Evolutionary conservation across 2,888 invertebrate species (phyloP).

Genomic region (Diadegma fenestrale): DNA sequence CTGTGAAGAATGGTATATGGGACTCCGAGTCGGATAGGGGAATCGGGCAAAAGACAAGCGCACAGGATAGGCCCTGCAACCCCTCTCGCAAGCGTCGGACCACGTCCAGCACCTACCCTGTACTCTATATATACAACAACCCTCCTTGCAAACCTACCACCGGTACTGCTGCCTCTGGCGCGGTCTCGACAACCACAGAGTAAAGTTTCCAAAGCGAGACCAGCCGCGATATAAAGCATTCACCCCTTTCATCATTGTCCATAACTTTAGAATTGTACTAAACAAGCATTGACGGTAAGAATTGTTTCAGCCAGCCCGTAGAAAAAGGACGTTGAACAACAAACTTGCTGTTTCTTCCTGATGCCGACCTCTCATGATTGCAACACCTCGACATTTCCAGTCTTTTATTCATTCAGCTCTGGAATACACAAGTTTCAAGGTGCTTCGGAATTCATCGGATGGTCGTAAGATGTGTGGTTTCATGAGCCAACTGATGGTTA

Average conservation of each 20-base stretch:
- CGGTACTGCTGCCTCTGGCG: constrained; percentile 63
- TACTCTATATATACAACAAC: constrained; percentile 48
- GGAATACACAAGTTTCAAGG: neutral
- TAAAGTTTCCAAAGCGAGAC: constrained; percentile 83
- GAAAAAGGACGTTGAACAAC: neutral
- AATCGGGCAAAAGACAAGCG: constrained; percentile 41
- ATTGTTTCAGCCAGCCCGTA: constrained; percentile 4
- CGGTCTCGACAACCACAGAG: constrained; percentile 77
- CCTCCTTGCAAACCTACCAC: constrained; percentile 60
- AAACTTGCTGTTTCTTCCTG: neutral
- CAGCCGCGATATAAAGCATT: constrained; percentile 82
- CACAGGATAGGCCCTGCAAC: constrained; percentile 44
- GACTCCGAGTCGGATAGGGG: constrained; percentile 74
- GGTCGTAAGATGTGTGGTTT: constrained; percentile 20
- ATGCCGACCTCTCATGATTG: neutral
- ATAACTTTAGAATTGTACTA: constrained; percentile 34
- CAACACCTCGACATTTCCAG: neutral
- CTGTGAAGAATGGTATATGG: constrained; percentile 80
- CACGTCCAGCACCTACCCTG: constrained; percentile 70
- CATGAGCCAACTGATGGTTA: constrained; percentile 45
- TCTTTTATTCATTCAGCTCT: neutral
- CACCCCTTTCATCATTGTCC: constrained; percentile 56
- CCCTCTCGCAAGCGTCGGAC: constrained; percentile 67
- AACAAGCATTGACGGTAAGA: constrained; percentile 19
- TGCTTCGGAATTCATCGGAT: neutral